Evolutionary conservation across 2,797 vertebrate species (phyloP), one percentile per base, ranked within the genome.

Genomic region (Graptemys geographica): DNA sequence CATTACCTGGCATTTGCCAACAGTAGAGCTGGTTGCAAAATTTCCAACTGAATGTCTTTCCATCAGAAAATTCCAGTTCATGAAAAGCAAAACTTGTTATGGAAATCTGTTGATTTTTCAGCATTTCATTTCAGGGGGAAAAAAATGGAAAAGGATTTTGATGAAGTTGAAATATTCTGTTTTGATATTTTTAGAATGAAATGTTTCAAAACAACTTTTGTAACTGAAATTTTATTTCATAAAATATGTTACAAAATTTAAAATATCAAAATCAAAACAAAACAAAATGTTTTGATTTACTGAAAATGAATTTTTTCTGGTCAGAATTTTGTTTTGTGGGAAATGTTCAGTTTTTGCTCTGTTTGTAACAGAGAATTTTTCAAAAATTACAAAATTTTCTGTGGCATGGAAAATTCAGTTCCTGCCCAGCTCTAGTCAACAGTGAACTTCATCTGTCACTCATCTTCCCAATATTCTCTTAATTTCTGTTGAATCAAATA

Each of bases 401-500:
- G 33, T 33, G 6, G 33, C 31, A 62, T 69, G 33, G 62, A n/a
- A 69, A 69, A 69, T 37, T 18, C 18, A 69, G 62, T 33, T 69
- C 15, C 62, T n/a, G 18, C 33, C 31, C 62, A 69, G 33, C 18
- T 37, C 62, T 69, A 69, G 33, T n/a, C 65, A 59, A 31, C 28
- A 69, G 19, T 65, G 62, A 65, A n/a, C 19, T 65, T 65, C 16
- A 65, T 79, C 19, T 86, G 83, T 53, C 11, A 28, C 55, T 79
- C 25, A 72, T 21, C 8, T 90, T 74, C 49, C 88, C 59, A 37
- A 9, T 79, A 2, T 89, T 55, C 83, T 86, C 57, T 86, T 93
- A 49, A 27, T 89, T 91, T 83, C 69, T 83, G 76, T 81, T 89
- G 11, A 93, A 91, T 55, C 44, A 92, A 84, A 88, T 53, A 47